Base-by-base conservation (phyloP, 2,113 vertebrate species). In the Ailuropoda melanoleuca region DNA sequence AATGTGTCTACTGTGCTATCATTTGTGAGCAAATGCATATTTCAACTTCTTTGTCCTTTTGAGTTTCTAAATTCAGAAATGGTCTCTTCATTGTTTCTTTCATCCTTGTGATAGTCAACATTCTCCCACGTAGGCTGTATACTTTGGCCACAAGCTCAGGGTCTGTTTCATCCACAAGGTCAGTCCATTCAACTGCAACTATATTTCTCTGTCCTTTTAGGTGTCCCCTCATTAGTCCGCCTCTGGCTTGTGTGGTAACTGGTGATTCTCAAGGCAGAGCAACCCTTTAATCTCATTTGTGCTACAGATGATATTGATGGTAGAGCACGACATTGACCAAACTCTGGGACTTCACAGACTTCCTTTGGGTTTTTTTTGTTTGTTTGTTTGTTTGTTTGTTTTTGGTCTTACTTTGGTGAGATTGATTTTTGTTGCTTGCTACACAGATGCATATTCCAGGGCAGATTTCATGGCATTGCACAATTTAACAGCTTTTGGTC, bases 211-310 rank as follows among this genome's bases (percentile, higher is more conserved):
- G 99, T 62, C 99, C 99, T 98, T 99, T 99, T 80, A 99, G 99
- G 98, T 99, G 99, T 72, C 99, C 99, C 4, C 99, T 99, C 99
- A 99, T 99, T 10, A 99, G 97, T 55, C 99, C 98, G 13, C 99
- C 99, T 0, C 99, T 99, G 88, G 99, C 99, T 98, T 99, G 99
- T 5, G 99, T 68, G 99, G 99, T 18, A 99, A 99, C 92, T 99
- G 99, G 97, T 99, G 99, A 97, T 99, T 99, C 96, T 99, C 99
- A 96, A 99, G 97, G 97, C 99, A 99, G 98, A 99, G 99, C 97
- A 99, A 99, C 34, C 99, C 99, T n/a, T 99, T 99, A 96, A 99
- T 99, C 98, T 99, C 99, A 98, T 99, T 99, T 97, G 99, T 99
- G 98, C 99, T 99, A 86, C 99, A 46, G 81, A 70, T n/a, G 68